Evolutionary conservation across 2,797 vertebrate genomes (phyloP).

Genomic region (Gymnoscopelus braueri): DNA sequence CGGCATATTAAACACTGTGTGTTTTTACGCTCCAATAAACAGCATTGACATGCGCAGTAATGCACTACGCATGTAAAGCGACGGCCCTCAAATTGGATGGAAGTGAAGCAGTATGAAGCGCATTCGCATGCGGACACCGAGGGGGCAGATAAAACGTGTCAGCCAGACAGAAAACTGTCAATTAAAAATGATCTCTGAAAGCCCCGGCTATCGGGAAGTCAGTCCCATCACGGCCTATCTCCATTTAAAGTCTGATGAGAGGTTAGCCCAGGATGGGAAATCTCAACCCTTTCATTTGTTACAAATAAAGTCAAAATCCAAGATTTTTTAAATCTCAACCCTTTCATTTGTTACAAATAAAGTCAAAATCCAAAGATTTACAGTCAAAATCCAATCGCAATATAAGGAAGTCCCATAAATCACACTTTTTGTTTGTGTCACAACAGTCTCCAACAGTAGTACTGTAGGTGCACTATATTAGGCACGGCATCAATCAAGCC

Average conservation of each 20-base stretch:
- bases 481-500: no score
- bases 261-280: constrained; percentile 43
- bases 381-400: no score
- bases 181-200: constrained; percentile 79
- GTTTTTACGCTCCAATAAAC: constrained; percentile 52
- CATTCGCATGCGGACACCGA: constrained; percentile 60
- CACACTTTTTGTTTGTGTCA: no score
- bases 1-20: constrained; percentile 36
- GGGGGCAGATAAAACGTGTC: constrained; percentile 65
- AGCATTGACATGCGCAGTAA: constrained; percentile 58
- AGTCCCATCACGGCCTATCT: constrained; percentile 42
- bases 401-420: no score
- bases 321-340: no score
- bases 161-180: constrained; percentile 76
- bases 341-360: no score
- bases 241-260: constrained; percentile 53
- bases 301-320: constrained; percentile 12
- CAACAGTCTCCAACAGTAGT: no score
- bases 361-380: no score
- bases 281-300: constrained; percentile 27
- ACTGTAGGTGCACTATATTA: no score
- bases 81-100: constrained; percentile 61
- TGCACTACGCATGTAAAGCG: constrained; percentile 56
- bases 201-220: constrained; percentile 63
- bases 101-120: constrained; percentile 47